These are phyloP conservation scores for Hephaestus fuliginosus DNA, from an alignment of 2,797 vertebrate species.

Conservation along the genomic window DNA sequence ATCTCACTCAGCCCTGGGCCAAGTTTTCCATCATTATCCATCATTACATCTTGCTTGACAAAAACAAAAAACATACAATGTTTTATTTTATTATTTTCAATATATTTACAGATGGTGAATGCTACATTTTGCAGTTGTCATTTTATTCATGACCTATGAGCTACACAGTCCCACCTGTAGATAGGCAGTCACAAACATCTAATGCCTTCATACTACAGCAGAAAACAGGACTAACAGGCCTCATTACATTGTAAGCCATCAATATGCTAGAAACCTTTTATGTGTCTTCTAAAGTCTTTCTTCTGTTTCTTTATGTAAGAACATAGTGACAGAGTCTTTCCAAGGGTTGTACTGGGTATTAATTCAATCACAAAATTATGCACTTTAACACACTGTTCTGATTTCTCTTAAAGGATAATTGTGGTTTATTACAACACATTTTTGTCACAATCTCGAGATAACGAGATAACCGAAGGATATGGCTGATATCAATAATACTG, in stretches of 20 bases:
- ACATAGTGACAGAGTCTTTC: not conserved
- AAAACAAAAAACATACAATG: not conserved
- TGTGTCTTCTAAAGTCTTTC: not conserved
- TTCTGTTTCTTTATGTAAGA: not conserved
- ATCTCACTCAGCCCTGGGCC: slow-evolving; percentile 12
- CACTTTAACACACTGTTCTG: not conserved
- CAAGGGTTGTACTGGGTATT: not conserved
- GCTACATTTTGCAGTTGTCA: not conserved
- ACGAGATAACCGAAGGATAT: not conserved
- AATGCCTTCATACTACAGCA: not conserved
- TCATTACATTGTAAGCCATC: not conserved
- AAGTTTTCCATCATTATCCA: slow-evolving; percentile 12
- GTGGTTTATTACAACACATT: not conserved
- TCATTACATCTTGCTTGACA: slow-evolving; percentile 8
- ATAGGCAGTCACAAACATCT: not conserved
- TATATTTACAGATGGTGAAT: not conserved
- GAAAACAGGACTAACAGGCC: not conserved
- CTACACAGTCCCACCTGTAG: not conserved
- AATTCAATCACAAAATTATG: not conserved
- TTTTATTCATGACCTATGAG: not conserved
- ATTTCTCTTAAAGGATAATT: not conserved
- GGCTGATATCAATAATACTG: not conserved
- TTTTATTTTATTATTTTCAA: not conserved
- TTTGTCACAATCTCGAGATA: too few species aligned
- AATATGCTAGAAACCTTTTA: not conserved